Percentiles rank a stretch among this genome's conserved stretches.
phyloP scores from a whole-genome alignment of 2,888 invertebrate genomes.

The Drepanosiphum platanoidis region DNA sequence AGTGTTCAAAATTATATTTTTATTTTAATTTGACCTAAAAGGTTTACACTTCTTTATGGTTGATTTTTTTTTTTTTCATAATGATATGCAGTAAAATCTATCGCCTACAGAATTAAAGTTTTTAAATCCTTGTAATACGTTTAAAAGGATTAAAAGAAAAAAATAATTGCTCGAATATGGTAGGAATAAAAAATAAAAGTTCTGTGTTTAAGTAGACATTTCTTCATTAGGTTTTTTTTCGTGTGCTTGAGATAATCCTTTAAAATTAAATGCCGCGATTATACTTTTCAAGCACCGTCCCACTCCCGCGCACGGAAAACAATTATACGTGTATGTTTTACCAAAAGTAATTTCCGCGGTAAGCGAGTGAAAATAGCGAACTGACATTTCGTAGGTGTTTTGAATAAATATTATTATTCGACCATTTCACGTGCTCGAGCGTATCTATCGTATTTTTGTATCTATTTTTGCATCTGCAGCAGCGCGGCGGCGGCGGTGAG shows the following conservation, averaged over 20 bases:
- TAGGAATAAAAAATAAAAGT: not conserved
- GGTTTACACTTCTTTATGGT: not conserved
- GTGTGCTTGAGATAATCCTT: not conserved
- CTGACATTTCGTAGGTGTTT: not conserved
- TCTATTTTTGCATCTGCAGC: too few relatives aligned
- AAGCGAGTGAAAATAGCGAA: not conserved
- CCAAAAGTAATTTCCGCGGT: not conserved
- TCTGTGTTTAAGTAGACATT: not conserved
- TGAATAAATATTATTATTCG: not conserved
- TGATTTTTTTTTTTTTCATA: not conserved
- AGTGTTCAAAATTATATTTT: not conserved
- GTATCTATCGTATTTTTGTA: too few relatives aligned
- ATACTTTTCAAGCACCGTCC: not conserved
- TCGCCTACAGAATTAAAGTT: not conserved
- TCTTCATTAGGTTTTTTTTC: not conserved
- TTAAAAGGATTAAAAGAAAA: not conserved
- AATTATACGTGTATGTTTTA: not conserved
- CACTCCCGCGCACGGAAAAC: not conserved
- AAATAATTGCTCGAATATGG: not conserved
- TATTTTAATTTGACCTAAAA: not conserved
- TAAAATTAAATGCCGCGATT: not conserved
- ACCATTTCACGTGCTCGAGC: too few relatives aligned
- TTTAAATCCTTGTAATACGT: not conserved
- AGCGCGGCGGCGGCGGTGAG: not conserved
- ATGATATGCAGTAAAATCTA: not conserved